phyloP scores from a whole-genome alignment of 2,113 vertebrate species.

The Illadopsis cleaveri region DNA sequence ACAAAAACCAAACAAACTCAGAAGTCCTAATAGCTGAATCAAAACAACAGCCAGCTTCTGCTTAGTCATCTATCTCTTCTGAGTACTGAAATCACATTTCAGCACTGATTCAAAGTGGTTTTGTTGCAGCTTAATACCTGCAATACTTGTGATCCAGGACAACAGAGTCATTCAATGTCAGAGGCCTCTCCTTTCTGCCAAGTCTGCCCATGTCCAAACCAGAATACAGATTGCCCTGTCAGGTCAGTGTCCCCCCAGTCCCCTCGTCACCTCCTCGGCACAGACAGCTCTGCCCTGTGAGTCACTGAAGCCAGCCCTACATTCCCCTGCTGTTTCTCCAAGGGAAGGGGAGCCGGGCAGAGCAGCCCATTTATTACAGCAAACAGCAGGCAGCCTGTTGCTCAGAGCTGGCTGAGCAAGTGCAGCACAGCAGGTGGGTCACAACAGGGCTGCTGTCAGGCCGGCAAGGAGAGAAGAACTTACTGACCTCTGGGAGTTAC shows the following conservation, averaged over 20 bases:
- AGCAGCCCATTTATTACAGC: neutral
- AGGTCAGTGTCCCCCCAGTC: neutral
- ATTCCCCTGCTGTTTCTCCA: neutral
- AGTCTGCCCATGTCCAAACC: neutral
- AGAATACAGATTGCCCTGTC: no score
- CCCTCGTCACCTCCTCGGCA: neutral
- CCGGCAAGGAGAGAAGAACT: neutral
- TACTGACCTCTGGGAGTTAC: neutral
- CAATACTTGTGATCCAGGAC: neutral
- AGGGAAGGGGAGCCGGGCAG: neutral
- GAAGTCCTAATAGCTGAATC: neutral
- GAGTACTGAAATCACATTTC: neutral
- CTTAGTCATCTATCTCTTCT: neutral
- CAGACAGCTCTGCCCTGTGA: neutral
- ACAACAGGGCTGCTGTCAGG: neutral
- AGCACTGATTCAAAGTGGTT: neutral
- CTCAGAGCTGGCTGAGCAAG: neutral
- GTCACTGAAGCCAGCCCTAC: neutral
- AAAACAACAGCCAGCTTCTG: neutral
- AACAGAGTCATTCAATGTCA: neutral
- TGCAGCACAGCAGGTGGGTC: accelerated
- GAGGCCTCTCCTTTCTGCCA: neutral
- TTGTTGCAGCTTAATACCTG: neutral
- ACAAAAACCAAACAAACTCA: neutral
- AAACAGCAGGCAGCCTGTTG: neutral